phyloP scores from a whole-genome alignment of 1,140 invertebrate species.

The Drosophila sproati region DNA sequence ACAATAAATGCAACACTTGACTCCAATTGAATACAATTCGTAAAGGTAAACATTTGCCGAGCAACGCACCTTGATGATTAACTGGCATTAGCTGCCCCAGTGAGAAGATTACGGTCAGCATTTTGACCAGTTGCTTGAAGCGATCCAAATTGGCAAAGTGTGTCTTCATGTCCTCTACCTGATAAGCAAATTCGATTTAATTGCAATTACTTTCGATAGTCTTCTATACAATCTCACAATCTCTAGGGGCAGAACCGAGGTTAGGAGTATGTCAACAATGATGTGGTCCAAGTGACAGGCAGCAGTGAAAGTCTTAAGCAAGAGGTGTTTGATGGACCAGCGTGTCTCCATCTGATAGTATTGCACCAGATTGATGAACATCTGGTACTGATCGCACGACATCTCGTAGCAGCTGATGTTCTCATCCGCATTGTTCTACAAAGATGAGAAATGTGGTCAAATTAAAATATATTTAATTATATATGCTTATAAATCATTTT shows the following conservation, averaged over 20 bases:
- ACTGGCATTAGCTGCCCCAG: conserved; percentile 94
- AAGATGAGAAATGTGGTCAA: conserved; percentile 36
- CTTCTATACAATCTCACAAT: conserved; percentile 86
- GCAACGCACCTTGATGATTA: conserved; percentile 89
- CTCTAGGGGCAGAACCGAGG: conserved; percentile 94
- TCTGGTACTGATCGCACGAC: conserved; percentile 90
- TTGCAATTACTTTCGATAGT: background rate
- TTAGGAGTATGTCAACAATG: conserved; percentile 92
- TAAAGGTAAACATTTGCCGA: conserved; percentile 1
- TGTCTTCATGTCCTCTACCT: conserved; percentile 84
- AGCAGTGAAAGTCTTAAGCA: conserved; percentile 93
- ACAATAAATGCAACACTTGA: too few species aligned
- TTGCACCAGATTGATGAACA: conserved; percentile 91
- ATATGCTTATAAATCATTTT: too few species aligned
- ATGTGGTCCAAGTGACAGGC: conserved; percentile 93
- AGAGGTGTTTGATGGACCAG: conserved; percentile 91
- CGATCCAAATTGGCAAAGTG: conserved; percentile 80
- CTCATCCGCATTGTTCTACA: conserved; percentile 93
- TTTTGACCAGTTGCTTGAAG: conserved; percentile 86
- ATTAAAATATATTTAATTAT: background rate
- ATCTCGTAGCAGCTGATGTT: conserved; percentile 92
- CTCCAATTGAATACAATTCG: background rate
- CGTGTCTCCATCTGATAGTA: conserved; percentile 97
- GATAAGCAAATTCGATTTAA: background rate
- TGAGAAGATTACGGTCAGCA: conserved; percentile 94